Conservation (phyloP, 2,888 invertebrate genomes). For the Ophonus ardosiacus region DNA sequence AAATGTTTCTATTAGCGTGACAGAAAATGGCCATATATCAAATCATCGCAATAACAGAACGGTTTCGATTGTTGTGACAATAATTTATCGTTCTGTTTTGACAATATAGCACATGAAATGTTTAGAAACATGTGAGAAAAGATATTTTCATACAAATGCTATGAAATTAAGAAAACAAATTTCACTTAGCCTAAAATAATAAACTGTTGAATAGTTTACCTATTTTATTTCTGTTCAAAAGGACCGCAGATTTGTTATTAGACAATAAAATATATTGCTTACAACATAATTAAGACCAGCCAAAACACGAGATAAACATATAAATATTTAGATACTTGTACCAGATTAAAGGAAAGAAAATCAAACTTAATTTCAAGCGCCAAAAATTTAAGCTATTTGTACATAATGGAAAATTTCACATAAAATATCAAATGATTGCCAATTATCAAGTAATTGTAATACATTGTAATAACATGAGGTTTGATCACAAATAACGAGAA, state of each 20-base stretch:
- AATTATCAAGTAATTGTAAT: neutral
- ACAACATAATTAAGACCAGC: neutral
- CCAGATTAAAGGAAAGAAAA: neutral
- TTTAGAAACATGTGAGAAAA: neutral
- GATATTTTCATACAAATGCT: neutral
- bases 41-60: neutral
- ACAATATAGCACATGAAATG: neutral
- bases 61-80: neutral
- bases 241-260: neutral
- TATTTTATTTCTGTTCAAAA: neutral
- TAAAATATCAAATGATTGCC: neutral
- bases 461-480: neutral
- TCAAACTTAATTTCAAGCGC: neutral
- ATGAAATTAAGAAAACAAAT: neutral
- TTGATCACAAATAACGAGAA: no score
- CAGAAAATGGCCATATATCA: neutral
- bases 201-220: neutral
- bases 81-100: neutral
- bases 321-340: neutral
- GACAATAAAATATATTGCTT: neutral
- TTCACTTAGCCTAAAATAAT: neutral
- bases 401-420: neutral
- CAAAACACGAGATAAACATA: neutral
- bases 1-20: neutral
- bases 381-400: neutral